A percentile compares a stretch with the other conserved stretches of the same genome.
These are phyloP conservation scores for Genyomyrus donnyi DNA, from an alignment of 2,113 vertebrate species.

Conservation along the genomic window DNA sequence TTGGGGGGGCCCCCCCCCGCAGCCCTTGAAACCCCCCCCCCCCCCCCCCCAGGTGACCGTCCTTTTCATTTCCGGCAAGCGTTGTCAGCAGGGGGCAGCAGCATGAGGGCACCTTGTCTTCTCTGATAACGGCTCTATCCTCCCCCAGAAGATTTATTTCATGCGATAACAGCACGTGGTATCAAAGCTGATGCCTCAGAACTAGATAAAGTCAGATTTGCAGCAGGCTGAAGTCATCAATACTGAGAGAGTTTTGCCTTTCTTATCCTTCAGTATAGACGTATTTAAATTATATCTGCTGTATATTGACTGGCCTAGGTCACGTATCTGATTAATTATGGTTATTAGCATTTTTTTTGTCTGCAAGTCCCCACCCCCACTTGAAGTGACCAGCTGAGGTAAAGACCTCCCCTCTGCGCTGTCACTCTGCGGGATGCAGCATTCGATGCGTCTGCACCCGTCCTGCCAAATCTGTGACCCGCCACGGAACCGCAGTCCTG, in stretches of 20 bases:
- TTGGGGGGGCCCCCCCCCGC: too few relatives aligned
- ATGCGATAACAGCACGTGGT: neutral
- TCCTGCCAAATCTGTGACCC: neutral
- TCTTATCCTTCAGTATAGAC: neutral
- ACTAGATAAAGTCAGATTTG: constrained; percentile 2
- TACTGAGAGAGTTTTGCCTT: neutral
- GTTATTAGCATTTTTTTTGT: neutral
- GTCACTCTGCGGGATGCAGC: neutral
- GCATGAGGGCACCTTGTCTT: neutral
- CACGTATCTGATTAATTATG: neutral
- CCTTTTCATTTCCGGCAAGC: neutral
- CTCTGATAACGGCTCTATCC: neutral
- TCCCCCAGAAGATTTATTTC: neutral
- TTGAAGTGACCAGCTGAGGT: neutral
- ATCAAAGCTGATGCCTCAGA: neutral
- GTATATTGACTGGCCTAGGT: neutral
- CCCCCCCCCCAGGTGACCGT: neutral
- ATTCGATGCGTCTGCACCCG: neutral
- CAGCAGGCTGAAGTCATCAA: constrained; percentile 4
- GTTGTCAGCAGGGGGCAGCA: neutral
- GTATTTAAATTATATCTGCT: neutral
- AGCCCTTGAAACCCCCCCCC: too few relatives aligned
- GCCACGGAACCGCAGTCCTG: neutral
- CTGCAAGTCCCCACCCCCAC: neutral
- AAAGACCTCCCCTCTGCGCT: neutral